phyloP scores from a whole-genome alignment of 2,888 invertebrate genomes.

The Spisula subtruncata region DNA sequence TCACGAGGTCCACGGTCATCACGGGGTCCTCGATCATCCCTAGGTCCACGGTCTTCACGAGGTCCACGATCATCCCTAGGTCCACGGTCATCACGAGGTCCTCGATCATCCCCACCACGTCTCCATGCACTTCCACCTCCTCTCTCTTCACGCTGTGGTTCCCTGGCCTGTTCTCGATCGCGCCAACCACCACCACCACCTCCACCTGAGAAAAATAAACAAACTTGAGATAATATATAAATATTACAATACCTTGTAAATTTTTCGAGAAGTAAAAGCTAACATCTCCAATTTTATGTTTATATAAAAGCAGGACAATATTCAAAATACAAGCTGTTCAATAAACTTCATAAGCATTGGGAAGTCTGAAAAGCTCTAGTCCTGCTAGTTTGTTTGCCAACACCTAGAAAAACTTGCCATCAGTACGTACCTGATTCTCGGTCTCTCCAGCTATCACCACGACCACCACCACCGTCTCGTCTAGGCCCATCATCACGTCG shows the following conservation, averaged over 20 bases:
- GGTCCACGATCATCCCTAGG: slow-evolving; percentile 64
- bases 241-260: too few species aligned
- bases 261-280: too few species aligned
- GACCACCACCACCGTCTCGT: slow-evolving; percentile 49
- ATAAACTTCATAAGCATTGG: too few species aligned
- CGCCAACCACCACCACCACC: slow-evolving; percentile 65
- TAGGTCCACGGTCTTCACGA: slow-evolving; percentile 48
- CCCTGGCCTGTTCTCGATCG: slow-evolving; percentile 62
- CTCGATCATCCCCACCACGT: slow-evolving; percentile 66
- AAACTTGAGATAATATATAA: background rate
- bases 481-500: slow-evolving; percentile 50
- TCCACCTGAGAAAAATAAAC: background rate
- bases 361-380: too few species aligned
- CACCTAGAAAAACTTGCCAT: background rate
- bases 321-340: too few species aligned
- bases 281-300: too few species aligned
- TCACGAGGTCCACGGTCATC: slow-evolving; percentile 59
- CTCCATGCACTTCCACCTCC: slow-evolving; percentile 24
- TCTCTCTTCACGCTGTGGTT: slow-evolving; percentile 16
- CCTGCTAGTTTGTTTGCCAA: too few species aligned
- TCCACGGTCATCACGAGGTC: slow-evolving; percentile 55
- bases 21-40: slow-evolving; percentile 62
- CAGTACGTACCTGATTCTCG: slow-evolving; percentile 30
- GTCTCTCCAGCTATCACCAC: slow-evolving; percentile 62
- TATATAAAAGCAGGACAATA: too few species aligned